A percentile compares a stretch with the other conserved stretches of the same genome.
These are phyloP conservation scores for Acinonyx jubatus DNA, from an alignment of 2,113 vertebrate genomes.

Conservation along the genomic window DNA sequence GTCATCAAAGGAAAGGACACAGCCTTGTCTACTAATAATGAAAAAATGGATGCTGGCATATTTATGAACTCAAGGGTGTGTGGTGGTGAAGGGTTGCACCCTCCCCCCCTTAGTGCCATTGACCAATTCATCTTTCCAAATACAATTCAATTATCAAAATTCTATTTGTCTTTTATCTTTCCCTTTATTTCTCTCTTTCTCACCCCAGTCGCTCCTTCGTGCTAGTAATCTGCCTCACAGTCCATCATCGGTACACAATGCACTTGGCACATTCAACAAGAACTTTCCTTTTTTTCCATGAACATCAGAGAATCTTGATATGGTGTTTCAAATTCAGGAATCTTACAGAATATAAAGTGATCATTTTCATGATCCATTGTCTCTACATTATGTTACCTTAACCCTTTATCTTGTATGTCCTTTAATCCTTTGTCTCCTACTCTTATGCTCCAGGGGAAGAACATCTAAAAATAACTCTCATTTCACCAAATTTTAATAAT, in stretches of 20 bases:
- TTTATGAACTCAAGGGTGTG: constrained; percentile 69
- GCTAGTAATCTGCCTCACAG: not conserved
- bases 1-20: constrained; percentile 88
- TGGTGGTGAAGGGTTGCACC: not conserved
- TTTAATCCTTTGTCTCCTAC: constrained; percentile 55
- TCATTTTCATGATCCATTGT: constrained; percentile 42
- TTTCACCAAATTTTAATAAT: constrained; percentile 72
- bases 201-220: not conserved
- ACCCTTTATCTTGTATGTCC: constrained; percentile 29
- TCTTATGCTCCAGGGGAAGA: constrained; percentile 54
- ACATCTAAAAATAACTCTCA: constrained; percentile 70
- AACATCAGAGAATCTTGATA: not conserved
- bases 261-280: not conserved
- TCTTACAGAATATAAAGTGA: constrained; percentile 35
- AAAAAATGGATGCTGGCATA: constrained; percentile 78
- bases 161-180: not conserved
- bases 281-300: not conserved
- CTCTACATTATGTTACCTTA: constrained; percentile 36
- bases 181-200: not conserved
- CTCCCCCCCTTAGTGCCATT: not conserved
- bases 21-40: constrained; percentile 83
- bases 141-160: constrained; percentile 65
- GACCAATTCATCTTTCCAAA: constrained; percentile 75
- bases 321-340: not conserved
- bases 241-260: not conserved